phyloP scores from a whole-genome alignment of 2,888 invertebrate genomes.

The Unio pictorum region DNA sequence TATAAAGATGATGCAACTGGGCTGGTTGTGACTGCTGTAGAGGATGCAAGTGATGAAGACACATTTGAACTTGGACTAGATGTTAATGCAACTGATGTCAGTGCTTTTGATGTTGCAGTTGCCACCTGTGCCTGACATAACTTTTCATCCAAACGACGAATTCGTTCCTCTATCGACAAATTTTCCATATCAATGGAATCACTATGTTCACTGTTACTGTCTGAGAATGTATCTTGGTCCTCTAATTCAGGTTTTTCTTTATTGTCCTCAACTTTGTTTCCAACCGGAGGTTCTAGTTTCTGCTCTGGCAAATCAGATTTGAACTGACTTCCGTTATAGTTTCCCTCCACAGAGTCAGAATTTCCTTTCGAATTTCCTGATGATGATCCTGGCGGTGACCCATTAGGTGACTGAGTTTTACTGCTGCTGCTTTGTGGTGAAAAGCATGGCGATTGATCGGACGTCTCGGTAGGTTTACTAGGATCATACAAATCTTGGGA shows the following conservation, averaged over 20 bases:
- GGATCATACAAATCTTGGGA: slow-evolving; percentile 5
- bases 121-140: slow-evolving; percentile 73
- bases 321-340: slow-evolving; percentile 20
- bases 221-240: slow-evolving; percentile 45
- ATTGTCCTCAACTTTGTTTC: slow-evolving; percentile 29
- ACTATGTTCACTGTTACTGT: slow-evolving; percentile 43
- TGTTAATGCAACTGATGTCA: slow-evolving; percentile 14
- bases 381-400: slow-evolving; percentile 50
- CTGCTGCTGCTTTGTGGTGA: slow-evolving; percentile 55
- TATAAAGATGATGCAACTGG: slow-evolving; percentile 46
- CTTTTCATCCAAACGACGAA: slow-evolving; percentile 92
- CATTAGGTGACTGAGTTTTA: slow-evolving; percentile 55
- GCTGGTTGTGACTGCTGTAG: slow-evolving; percentile 29
- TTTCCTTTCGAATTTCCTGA: slow-evolving; percentile 34
- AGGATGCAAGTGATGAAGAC: slow-evolving; percentile 28
- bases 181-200: slow-evolving; percentile 37
- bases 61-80: slow-evolving; percentile 15
- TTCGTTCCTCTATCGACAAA: slow-evolving; percentile 88
- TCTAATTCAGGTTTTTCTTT: slow-evolving; percentile 26
- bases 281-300: slow-evolving; percentile 20
- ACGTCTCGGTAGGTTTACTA: slow-evolving; percentile 14
- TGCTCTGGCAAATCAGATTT: slow-evolving; percentile 27
- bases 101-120: slow-evolving; percentile 32
- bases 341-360: slow-evolving; percentile 32
- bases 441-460: slow-evolving; percentile 50